Evolutionary conservation across 1,140 invertebrate species (phyloP), one percentile per base, ranked within the genome.

Genomic region (Riptortus pedestris): DNA sequence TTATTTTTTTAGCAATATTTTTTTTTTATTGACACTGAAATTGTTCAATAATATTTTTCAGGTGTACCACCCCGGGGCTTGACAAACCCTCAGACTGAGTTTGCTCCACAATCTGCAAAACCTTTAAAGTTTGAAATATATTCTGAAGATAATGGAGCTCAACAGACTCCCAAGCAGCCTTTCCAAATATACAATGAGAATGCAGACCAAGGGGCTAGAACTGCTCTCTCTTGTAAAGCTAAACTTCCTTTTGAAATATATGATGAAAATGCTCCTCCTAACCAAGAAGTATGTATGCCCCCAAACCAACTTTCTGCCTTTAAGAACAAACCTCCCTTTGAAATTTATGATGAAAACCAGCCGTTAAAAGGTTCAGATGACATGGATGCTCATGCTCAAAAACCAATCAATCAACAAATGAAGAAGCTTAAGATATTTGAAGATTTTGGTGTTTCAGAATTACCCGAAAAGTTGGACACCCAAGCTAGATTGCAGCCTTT

Each of bases 161-260:
- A 11, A 47, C 45, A n/a, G 2, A 22, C n/a, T 20, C 20, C 22
- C 18, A 48, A 29, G 52, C 2, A 57, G 18, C 61, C 5, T 57
- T 52, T 57, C 58, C 26, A 20, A 52, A 28, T 51, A 11, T 31
- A 52, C 26, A 24, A 29, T 28, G 28, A 64, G 51, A 64, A 64
- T 18, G 16, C 48, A n/a, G 26, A 60, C 27, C 14, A 27, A n/a
- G n/a, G n/a, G n/a, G n/a, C n/a, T n/a, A n/a, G n/a, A n/a, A n/a
- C n/a, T n/a, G n/a, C n/a, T n/a, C n/a, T n/a, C n/a, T n/a, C n/a
- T n/a, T n/a, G n/a, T n/a, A n/a, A n/a, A n/a, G n/a, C n/a, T n/a
- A 48, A 52, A 63, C 28, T 20, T n/a, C 45, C 45, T 0, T 63
- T 63, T 24, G 16, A 47, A 27, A 48, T 63, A 24, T 63, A 51